Conservation (phyloP, 2,113 vertebrate genomes). For the Seriola dumerili region DNA sequence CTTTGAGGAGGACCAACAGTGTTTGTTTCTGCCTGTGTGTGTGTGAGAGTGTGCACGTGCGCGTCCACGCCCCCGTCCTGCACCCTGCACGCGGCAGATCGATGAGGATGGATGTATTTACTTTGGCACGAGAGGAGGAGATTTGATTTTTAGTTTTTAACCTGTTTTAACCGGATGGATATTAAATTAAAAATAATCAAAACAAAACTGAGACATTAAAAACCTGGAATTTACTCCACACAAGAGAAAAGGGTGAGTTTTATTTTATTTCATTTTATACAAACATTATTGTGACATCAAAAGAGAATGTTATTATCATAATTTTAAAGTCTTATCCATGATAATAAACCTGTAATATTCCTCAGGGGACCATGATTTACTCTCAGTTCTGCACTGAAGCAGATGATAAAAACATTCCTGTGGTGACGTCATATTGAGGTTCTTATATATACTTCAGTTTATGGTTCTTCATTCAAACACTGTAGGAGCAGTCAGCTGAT, state of each 20-base stretch:
- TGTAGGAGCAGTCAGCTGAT: too few relatives aligned
- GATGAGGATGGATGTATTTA: conserved; percentile 42
- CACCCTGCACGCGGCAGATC: conserved; percentile 38
- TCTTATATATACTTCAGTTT: too few relatives aligned
- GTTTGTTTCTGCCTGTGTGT: not conserved
- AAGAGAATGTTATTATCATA: too few relatives aligned
- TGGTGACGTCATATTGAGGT: too few relatives aligned
- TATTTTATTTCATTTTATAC: too few relatives aligned
- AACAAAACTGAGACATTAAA: not conserved
- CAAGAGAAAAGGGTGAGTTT: conserved; percentile 1
- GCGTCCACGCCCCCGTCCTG: conserved; percentile 9
- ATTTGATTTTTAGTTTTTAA: not conserved
- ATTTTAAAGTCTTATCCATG: too few relatives aligned
- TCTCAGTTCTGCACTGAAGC: too few relatives aligned
- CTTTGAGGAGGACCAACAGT: not conserved
- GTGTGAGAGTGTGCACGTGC: conserved; percentile 9
- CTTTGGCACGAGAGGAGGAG: not conserved
- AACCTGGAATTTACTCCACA: not conserved
- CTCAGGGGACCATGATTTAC: too few relatives aligned
- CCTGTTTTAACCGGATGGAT: conserved; percentile 7
- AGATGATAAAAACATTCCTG: too few relatives aligned
- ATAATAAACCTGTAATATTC: too few relatives aligned
- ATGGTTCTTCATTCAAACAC: too few relatives aligned
- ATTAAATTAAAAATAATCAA: accelerated
- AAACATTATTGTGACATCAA: too few relatives aligned